Evolutionary conservation across 2,888 invertebrate species (phyloP).

Genomic region (Nephrotoma guestfalica): DNA sequence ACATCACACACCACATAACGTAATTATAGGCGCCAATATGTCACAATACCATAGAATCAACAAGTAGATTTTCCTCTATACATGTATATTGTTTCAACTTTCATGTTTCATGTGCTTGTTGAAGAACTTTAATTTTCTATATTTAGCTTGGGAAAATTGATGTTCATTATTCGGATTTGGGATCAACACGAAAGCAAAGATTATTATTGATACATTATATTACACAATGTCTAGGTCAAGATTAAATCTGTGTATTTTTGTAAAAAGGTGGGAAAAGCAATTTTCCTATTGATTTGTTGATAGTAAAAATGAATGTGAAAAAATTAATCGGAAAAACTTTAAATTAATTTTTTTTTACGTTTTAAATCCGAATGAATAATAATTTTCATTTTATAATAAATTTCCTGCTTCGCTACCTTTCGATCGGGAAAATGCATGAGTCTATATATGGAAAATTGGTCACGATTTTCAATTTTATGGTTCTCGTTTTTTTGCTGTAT

Average conservation of each 20-base stretch:
- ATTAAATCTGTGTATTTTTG: neutral
- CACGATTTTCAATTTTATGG: neutral
- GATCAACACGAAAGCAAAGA: neutral
- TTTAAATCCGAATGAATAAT: neutral
- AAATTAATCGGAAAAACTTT: neutral
- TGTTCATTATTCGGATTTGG: neutral
- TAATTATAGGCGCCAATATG: neutral
- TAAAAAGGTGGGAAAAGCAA: neutral
- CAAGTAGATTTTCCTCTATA: neutral
- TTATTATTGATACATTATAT: neutral
- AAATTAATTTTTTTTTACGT: neutral
- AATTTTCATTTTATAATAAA: neutral
- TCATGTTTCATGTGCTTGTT: neutral
- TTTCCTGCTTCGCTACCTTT: neutral
- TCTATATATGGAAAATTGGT: neutral
- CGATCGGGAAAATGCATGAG: neutral
- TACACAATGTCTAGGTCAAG: neutral
- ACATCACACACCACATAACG: too few species aligned
- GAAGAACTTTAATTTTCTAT: neutral
- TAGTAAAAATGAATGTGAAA: neutral
- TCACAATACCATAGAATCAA: neutral
- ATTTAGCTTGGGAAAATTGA: neutral
- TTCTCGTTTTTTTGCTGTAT: neutral
- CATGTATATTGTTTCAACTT: too few species aligned
- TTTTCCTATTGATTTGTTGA: neutral